A percentile compares a stretch with the other conserved stretches of the same genome.
phyloP scores from a whole-genome alignment of 2,113 vertebrate genomes.

The Hassar affinis region DNA sequence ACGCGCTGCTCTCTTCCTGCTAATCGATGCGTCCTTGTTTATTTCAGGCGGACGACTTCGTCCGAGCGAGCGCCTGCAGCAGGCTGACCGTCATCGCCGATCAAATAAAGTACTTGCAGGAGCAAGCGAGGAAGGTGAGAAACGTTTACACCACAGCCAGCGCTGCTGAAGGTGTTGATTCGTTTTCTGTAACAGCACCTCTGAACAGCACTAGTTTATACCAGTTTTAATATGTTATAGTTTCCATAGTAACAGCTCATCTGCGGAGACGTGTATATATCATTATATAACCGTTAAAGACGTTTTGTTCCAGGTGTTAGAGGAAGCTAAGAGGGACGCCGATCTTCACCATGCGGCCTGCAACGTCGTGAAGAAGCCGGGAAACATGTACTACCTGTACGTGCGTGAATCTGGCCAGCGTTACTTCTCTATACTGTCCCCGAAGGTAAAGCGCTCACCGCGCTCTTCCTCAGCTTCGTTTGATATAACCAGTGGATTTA shows the following conservation, averaged over 20 bases:
- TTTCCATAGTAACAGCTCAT: neutral
- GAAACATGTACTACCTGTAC: slow-evolving; percentile 91
- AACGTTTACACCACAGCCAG: neutral
- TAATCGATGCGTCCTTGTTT: slow-evolving; percentile 2
- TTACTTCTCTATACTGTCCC: slow-evolving; percentile 95
- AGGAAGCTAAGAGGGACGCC: slow-evolving; percentile 87
- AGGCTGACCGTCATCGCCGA: slow-evolving; percentile 86
- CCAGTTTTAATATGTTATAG: too few relatives aligned
- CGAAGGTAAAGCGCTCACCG: slow-evolving; percentile 73
- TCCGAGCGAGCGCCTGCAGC: slow-evolving; percentile 88
- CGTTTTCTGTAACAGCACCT: neutral
- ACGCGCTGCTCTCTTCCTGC: neutral
- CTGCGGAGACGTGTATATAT: too few relatives aligned
- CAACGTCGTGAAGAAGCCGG: slow-evolving; percentile 94
- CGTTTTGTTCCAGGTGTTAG: slow-evolving; percentile 77
- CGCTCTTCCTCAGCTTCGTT: neutral
- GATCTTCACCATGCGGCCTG: slow-evolving; percentile 90
- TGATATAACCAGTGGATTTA: too few relatives aligned
- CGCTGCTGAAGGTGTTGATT: neutral
- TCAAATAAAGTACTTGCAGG: slow-evolving; percentile 88
- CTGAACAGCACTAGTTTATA: too few relatives aligned
- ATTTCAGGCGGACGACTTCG: slow-evolving; percentile 82
- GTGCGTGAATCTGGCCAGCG: slow-evolving; percentile 83
- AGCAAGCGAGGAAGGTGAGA: slow-evolving; percentile 88
- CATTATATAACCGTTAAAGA: neutral